These are phyloP conservation scores for Plebejus anna DNA, from an alignment of 2,888 invertebrate genomes.

Conservation along the genomic window DNA sequence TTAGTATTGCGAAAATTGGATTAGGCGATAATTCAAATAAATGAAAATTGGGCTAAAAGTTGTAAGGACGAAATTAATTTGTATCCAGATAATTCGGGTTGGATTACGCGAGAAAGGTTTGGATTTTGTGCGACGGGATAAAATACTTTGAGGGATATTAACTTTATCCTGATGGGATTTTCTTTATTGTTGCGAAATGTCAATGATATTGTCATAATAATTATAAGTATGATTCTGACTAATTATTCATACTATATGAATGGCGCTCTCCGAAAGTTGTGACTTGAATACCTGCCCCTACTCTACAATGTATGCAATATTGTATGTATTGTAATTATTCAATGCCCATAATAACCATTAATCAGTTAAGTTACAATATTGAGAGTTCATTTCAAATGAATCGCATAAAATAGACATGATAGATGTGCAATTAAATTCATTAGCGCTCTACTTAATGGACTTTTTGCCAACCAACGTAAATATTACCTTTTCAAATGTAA, in stretches of 20 bases:
- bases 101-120: slow-evolving; percentile 13
- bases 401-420: background rate
- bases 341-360: background rate
- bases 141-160: background rate
- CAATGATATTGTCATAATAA: background rate
- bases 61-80: slow-evolving; percentile 12
- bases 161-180: background rate
- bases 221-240: background rate
- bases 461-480: background rate
- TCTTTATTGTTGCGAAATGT: background rate
- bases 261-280: background rate
- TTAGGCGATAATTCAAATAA: slow-evolving; percentile 22
- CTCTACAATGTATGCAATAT: too few species aligned
- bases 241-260: too few species aligned
- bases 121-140: slow-evolving; percentile 2
- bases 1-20: slow-evolving; percentile 14
- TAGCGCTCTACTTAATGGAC: background rate
- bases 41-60: slow-evolving; percentile 18
- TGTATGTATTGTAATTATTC: too few species aligned
- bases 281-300: too few species aligned
- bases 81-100: slow-evolving; percentile 3
- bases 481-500: slow-evolving; percentile 11
- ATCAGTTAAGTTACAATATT: background rate
- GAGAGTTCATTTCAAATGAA: background rate
- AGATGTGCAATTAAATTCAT: background rate